Percentiles rank a stretch among this genome's conserved stretches.
Conservation (phyloP, 2,797 vertebrate genomes). For the Poecilia wingei region DNA sequence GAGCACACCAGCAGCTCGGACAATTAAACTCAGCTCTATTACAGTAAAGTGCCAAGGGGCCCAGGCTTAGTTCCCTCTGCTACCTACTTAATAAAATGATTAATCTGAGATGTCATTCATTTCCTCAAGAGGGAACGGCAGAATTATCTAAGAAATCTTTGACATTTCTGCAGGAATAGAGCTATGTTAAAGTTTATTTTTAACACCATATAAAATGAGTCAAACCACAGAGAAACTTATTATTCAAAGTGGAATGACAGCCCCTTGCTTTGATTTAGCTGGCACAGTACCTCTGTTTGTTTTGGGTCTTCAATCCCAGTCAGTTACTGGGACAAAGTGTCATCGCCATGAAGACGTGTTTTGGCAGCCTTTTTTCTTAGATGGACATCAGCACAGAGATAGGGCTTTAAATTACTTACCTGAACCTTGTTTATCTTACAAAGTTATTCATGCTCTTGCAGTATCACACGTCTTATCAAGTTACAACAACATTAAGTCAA, state of each 20-base stretch:
- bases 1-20: slow-evolving; percentile 39
- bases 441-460: background rate
- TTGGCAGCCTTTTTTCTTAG: slow-evolving; percentile 38
- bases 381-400: slow-evolving; percentile 21
- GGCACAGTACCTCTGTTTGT: slow-evolving; percentile 72
- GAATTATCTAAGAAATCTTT: slow-evolving; percentile 11
- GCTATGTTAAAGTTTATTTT: slow-evolving; percentile 1
- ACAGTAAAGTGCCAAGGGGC: slow-evolving; percentile 55
- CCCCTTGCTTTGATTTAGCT: slow-evolving; percentile 48
- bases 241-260: slow-evolving; percentile 22
- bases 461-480: background rate
- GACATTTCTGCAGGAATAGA: background rate
- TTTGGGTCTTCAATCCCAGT: slow-evolving; percentile 59
- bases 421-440: background rate
- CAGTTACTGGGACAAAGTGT: slow-evolving; percentile 64
- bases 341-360: slow-evolving; percentile 47
- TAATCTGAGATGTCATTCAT: slow-evolving; percentile 57
- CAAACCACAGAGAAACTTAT: background rate
- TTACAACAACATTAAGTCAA: background rate
- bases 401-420: slow-evolving; percentile 39
- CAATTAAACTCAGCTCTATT: slow-evolving; percentile 61
- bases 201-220: background rate
- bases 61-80: slow-evolving; percentile 34
- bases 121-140: slow-evolving; percentile 31
- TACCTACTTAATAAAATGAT: slow-evolving; percentile 58